Base-by-base conservation (phyloP, 2,113 vertebrate species). In the Rafetus swinhoei region DNA sequence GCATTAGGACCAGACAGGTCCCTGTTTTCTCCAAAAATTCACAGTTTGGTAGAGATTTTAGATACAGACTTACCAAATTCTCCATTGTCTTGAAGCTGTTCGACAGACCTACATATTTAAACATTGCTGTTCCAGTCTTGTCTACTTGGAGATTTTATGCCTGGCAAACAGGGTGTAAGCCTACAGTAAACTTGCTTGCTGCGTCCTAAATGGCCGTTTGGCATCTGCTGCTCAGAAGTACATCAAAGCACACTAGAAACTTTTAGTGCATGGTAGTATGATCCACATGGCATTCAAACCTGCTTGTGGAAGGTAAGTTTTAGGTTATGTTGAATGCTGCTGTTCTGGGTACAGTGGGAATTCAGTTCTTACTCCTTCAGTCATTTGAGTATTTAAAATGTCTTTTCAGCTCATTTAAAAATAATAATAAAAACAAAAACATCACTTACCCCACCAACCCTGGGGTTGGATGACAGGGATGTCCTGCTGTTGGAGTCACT, bases 311-410 rank as follows among this genome's bases (percentile, higher is more conserved):
- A 69, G 65, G 7, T n/a, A 69, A 69, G 32, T 69, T 69, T 69
- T 69, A 18, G n/a, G 65, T 19, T n/a, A 32, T n/a, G 32, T n/a
- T 15, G 65, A 69, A 16, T 69, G 65, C 65, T 19, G 32, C 32
- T 69, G 4, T 69, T n/a, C 65, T n/a, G 32, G 14, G 32, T n/a
- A 19, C 18, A 15, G 16, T 32, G 32, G 32, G 32, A n/a, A 19
- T 69, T 69, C 65, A n/a, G 32, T 16, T 69, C 32, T 69, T 69
- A 69, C 65, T 90, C 60, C 95, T 95, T 90, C 89, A 82, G 1
- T 2, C 9, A n/a, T 91, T 90, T 84, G 79, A 72, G 93, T 93
- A 85, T 32, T 3, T 90, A 79, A 84, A 62, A 89, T 52, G 12
- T 90, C 79, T 55, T 81, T 21, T 3, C 22, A 69, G 45, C 1